phyloP scores from a whole-genome alignment of 2,888 invertebrate genomes.

The Teinopalpus imperialis region DNA sequence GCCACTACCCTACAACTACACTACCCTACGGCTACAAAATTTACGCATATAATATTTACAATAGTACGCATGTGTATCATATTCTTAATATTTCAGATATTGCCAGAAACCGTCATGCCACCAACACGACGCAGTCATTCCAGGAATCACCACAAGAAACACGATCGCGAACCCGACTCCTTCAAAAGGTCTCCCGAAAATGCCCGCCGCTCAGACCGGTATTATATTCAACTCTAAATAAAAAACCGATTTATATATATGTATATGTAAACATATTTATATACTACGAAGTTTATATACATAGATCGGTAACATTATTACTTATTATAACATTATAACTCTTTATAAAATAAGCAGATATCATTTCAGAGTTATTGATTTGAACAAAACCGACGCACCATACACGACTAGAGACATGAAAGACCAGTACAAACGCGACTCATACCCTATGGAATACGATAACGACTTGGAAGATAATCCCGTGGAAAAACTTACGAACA shows the following conservation, averaged over 20 bases:
- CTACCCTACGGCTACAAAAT: too few species aligned
- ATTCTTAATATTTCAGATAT: constrained; percentile 59
- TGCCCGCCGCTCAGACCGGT: constrained; percentile 72
- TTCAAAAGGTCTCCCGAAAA: constrained; percentile 69
- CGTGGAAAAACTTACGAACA: constrained; percentile 68
- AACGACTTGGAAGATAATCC: constrained; percentile 63
- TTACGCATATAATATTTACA: too few species aligned
- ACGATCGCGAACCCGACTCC: constrained; percentile 66
- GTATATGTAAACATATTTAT: too few species aligned
- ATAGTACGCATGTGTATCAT: too few species aligned
- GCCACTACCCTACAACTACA: too few species aligned
- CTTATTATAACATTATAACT: too few species aligned
- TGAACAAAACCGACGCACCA: constrained; percentile 70
- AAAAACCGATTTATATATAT: too few species aligned
- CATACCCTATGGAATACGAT: constrained; percentile 48
- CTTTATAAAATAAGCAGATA: constrained; percentile 1
- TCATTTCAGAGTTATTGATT: constrained; percentile 73
- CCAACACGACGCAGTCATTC: constrained; percentile 73
- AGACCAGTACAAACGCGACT: constrained; percentile 58
- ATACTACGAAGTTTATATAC: too few species aligned
- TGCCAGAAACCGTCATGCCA: constrained; percentile 77
- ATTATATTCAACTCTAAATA: constrained; percentile 22
- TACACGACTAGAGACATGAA: constrained; percentile 67
- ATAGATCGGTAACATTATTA: too few species aligned
- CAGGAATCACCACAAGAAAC: constrained; percentile 69